phyloP scores from a whole-genome alignment of 2,888 invertebrate genomes.

The Ommatoiulus sabulosus region DNA sequence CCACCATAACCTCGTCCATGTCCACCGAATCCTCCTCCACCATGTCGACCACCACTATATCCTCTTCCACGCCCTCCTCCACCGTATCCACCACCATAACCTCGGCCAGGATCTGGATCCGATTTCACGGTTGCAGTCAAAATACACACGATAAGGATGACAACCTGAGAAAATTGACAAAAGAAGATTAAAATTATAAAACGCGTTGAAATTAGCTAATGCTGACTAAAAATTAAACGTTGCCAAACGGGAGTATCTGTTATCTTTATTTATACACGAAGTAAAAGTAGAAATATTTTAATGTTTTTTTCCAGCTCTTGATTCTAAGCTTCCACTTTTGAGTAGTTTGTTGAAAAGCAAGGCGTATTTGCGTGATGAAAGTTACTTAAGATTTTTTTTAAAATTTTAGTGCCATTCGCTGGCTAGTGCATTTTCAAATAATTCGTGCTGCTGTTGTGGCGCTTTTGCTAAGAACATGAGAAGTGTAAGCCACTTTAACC shows the following conservation, averaged over 20 bases:
- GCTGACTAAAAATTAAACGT: neutral
- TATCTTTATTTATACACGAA: no score
- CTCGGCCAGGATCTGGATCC: neutral
- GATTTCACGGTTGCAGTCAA: neutral
- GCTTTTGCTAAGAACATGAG: neutral
- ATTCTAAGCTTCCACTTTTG: no score
- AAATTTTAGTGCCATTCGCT: neutral
- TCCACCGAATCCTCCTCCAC: slow-evolving; percentile 14
- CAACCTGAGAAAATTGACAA: neutral
- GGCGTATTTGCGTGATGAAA: neutral
- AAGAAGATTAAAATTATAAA: no score
- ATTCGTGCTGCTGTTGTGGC: neutral
- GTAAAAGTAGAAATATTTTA: no score
- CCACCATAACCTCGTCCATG: neutral
- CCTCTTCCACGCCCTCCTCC: neutral
- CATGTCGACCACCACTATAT: neutral
- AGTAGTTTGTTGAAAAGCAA: no score
- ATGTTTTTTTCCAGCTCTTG: no score
- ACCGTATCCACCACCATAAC: slow-evolving; percentile 13
- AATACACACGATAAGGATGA: neutral
- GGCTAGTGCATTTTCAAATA: neutral
- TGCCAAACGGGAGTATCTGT: no score
- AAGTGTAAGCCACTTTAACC: neutral
- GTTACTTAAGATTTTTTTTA: neutral
- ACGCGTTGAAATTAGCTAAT: no score